Conservation (phyloP, 2,888 invertebrate genomes). For the Caradrina kadenii region DNA sequence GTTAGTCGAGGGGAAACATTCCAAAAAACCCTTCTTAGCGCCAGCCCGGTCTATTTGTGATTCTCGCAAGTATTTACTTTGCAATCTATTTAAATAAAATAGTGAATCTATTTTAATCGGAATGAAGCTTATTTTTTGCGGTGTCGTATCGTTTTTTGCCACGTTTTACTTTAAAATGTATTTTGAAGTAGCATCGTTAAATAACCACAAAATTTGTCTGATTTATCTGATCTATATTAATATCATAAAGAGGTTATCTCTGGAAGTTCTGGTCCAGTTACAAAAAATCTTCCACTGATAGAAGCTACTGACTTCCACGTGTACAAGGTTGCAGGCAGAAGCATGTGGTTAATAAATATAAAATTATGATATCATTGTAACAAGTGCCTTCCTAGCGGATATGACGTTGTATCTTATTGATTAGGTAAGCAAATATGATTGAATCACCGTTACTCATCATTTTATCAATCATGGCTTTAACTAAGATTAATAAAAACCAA, state of each 20-base stretch:
- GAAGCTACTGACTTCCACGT: no score
- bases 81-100: no score
- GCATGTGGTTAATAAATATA: slow-evolving; percentile 5
- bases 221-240: background rate
- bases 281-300: no score
- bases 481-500: background rate
- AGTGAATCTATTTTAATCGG: background rate
- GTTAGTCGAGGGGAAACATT: slow-evolving; percentile 43
- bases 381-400: slow-evolving; percentile 21
- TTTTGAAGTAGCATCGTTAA: background rate
- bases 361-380: slow-evolving; percentile 31
- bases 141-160: background rate
- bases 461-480: slow-evolving; percentile 4
- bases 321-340: no score
- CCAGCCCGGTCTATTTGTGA: slow-evolving; percentile 30
- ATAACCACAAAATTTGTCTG: background rate
- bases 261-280: no score
- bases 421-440: slow-evolving; percentile 33
- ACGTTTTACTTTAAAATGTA: background rate
- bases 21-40: slow-evolving; percentile 43
- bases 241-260: no score
- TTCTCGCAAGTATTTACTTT: slow-evolving; percentile 9
- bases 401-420: slow-evolving; percentile 31
- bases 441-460: slow-evolving; percentile 24
- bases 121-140: slow-evolving; percentile 8